These are phyloP conservation scores for Labeo rohita DNA, from an alignment of 2,113 vertebrate species.

Conservation along the genomic window DNA sequence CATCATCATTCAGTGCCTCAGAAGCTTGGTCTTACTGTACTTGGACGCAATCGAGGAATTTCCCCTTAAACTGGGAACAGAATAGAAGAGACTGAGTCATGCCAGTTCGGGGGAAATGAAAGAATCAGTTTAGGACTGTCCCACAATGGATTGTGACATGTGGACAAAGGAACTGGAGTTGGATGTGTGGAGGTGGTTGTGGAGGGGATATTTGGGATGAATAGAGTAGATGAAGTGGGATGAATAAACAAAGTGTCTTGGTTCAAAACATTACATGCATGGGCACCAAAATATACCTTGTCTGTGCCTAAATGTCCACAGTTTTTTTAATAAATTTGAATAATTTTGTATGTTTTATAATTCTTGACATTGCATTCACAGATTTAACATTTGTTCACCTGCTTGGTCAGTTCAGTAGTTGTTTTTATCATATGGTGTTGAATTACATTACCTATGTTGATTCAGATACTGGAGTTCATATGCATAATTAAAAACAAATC, in stretches of 20 bases:
- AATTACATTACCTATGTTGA: not conserved
- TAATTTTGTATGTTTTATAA: too few relatives aligned
- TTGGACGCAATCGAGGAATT: not conserved
- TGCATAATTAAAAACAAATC: not conserved
- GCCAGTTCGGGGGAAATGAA: not conserved
- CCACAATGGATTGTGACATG: constrained; percentile 12
- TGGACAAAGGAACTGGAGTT: not conserved
- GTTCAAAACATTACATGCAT: not conserved
- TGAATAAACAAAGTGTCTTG: not conserved
- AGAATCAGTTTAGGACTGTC: not conserved
- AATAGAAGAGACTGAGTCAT: constrained; percentile 32
- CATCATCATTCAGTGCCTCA: not conserved
- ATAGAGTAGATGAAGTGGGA: not conserved
- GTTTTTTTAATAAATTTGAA: too few relatives aligned
- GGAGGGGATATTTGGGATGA: not conserved
- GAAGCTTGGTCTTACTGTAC: not conserved
- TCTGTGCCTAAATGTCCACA: not conserved
- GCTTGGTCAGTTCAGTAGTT: not conserved
- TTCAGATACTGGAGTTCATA: not conserved
- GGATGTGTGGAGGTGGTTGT: not conserved
- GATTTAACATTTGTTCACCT: not conserved
- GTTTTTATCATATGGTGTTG: not conserved
- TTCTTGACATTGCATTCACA: not conserved
- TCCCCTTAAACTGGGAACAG: constrained; percentile 1
- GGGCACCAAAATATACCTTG: not conserved